Evolutionary conservation across 2,888 invertebrate species (phyloP), one percentile per base, ranked within the genome.

Genomic region (Macrophya alboannulata): DNA sequence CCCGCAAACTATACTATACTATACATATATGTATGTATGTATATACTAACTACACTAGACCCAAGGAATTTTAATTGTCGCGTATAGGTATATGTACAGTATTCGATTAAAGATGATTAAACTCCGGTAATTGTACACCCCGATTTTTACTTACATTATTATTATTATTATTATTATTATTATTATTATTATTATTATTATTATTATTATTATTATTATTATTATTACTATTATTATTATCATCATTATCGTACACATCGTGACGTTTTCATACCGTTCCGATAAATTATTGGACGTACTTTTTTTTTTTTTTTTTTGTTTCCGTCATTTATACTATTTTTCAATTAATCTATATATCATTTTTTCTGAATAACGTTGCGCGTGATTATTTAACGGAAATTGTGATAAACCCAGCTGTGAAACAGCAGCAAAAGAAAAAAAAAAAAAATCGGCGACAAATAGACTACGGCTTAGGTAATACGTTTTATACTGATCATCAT

Each of bases 31-130:
- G n/a, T n/a, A n/a, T n/a, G n/a, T 48, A 48, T 48, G 15, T 51
- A 17, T 17, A 51, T 62, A 62, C 68, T 8, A 17, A 37, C 68
- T 68, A 68, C 68, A 68, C 74, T 74, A 81, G 81, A 59, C 59
- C 62, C 43, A 62, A 62, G 81, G 81, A 81, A 81, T 81, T 81
- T 81, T 81, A 81, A 81, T 81, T 81, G 81, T 81, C 81, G n/a
- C 81, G n/a, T 74, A 43, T 74, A 68, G 10, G n/a, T n/a, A n/a
- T n/a, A 25, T 62, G 25, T 62, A 62, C 37, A 68, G 68, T 68
- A 17, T 45, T 74, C 31, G 74, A 74, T 74, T 21, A 17, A 5
- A 74, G 21, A 21, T 17, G 25, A 17, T 21, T 74, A 43, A 31
- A 68, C 15, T 68, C 68, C 25, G 37, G 5, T 25, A 31, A 31